These are phyloP conservation scores for Tortricodes alternella DNA, from an alignment of 2,888 invertebrate species.

Conservation along the genomic window DNA sequence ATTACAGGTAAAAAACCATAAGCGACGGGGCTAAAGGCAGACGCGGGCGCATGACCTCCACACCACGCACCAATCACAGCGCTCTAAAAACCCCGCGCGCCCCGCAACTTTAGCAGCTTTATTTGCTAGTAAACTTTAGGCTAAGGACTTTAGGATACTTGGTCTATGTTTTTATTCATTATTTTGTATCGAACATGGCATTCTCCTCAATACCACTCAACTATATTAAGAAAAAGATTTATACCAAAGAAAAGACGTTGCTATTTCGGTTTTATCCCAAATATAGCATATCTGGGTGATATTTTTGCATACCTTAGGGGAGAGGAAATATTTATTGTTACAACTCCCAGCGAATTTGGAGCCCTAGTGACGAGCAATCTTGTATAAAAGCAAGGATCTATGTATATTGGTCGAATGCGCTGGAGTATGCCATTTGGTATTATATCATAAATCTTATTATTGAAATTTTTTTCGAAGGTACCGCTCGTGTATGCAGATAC, in stretches of 20 bases:
- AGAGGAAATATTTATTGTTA: slow-evolving; percentile 64
- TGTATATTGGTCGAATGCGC: slow-evolving; percentile 36
- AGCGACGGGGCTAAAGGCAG: no score
- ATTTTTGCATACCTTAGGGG: slow-evolving; percentile 78
- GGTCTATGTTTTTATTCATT: not conserved
- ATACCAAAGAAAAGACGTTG: slow-evolving; percentile 65
- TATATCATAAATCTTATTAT: slow-evolving; percentile 77
- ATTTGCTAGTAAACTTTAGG: no score
- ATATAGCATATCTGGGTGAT: slow-evolving; percentile 64
- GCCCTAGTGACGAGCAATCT: slow-evolving; percentile 20
- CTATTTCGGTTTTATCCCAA: slow-evolving; percentile 61
- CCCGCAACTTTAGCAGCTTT: no score
- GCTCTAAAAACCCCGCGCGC: no score
- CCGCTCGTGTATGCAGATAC: slow-evolving; percentile 46
- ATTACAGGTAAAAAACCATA: no score
- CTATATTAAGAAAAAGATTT: slow-evolving; percentile 78
- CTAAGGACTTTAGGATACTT: no score
- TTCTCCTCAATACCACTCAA: slow-evolving; percentile 55
- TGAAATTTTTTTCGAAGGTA: slow-evolving; percentile 63
- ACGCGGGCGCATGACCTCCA: no score
- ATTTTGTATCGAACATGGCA: slow-evolving; percentile 39
- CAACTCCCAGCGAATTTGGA: slow-evolving; percentile 45
- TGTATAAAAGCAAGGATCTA: slow-evolving; percentile 24
- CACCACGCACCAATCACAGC: no score
- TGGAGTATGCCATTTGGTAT: slow-evolving; percentile 57